phyloP scores from a whole-genome alignment of 35 echinoderm and acorn worm genomes.

The Lytechinus variegatus region DNA sequence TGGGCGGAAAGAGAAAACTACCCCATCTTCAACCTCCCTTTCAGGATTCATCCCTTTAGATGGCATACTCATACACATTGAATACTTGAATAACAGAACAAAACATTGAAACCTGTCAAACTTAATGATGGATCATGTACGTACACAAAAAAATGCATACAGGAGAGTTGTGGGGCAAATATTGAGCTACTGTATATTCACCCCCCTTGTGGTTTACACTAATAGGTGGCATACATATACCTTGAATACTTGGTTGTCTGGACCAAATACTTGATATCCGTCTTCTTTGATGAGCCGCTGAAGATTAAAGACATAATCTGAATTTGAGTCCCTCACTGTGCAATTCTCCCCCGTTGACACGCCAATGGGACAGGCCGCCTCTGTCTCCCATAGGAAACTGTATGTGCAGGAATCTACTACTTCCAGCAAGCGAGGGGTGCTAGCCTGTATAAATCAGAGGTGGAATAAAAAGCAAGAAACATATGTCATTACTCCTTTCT shows the following conservation, averaged over 20 bases:
- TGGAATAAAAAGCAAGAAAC: not conserved
- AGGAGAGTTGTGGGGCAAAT: too few relatives aligned
- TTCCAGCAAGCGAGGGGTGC: slow-evolving; percentile 80
- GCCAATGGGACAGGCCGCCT: slow-evolving; percentile 89
- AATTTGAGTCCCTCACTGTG: slow-evolving; percentile 81
- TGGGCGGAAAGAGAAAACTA: too few relatives aligned
- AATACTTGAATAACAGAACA: too few relatives aligned
- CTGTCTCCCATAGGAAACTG: slow-evolving; percentile 94
- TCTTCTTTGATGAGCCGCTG: slow-evolving; percentile 61
- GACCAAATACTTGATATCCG: slow-evolving; percentile 53
- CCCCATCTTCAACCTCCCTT: too few relatives aligned
- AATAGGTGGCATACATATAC: not conserved
- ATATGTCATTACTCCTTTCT: too few relatives aligned
- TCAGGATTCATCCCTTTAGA: too few relatives aligned
- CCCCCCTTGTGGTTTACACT: too few relatives aligned
- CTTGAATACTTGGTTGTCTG: slow-evolving; percentile 7
- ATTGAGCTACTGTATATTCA: too few relatives aligned
- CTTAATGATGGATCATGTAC: too few relatives aligned
- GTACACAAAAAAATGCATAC: too few relatives aligned
- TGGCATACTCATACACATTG: too few relatives aligned
- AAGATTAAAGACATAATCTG: slow-evolving; percentile 88
- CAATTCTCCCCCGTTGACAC: slow-evolving; percentile 64
- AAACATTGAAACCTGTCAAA: too few relatives aligned
- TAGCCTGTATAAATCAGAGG: slow-evolving; percentile 54
- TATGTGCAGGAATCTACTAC: slow-evolving; percentile 73